Conservation (phyloP, 2,888 invertebrate genomes). For the Dryobotodes eremita region DNA sequence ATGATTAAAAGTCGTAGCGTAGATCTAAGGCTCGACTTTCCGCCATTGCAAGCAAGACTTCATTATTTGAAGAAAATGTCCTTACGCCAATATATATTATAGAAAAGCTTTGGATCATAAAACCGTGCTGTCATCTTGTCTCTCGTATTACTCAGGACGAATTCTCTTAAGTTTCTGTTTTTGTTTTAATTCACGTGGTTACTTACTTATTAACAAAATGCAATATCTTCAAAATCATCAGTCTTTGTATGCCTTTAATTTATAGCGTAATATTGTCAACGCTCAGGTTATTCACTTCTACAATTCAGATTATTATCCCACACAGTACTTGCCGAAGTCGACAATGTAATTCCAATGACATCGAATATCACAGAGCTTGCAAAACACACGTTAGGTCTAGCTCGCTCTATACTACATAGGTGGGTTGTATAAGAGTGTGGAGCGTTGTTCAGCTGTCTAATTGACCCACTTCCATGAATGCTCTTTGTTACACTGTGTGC, state of each 20-base stretch:
- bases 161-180: neutral
- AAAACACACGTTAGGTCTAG: slow-evolving; percentile 42
- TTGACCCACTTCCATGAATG: slow-evolving; percentile 59
- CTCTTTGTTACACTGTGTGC: slow-evolving; percentile 58
- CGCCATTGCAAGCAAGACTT: neutral
- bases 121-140: neutral
- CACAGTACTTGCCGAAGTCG: slow-evolving; percentile 4
- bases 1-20: neutral
- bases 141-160: neutral
- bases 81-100: neutral
- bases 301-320: slow-evolving; percentile 7
- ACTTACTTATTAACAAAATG: neutral
- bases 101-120: neutral
- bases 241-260: neutral
- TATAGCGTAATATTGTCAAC: neutral
- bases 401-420: slow-evolving; percentile 26
- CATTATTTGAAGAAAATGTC: neutral
- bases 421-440: slow-evolving; percentile 46
- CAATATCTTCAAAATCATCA: neutral
- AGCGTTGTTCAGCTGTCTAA: slow-evolving; percentile 55
- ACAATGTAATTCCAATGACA: slow-evolving; percentile 31
- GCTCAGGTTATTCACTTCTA: slow-evolving; percentile 27
- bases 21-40: neutral
- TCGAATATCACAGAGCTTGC: slow-evolving; percentile 31
- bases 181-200: neutral